Base-by-base conservation (phyloP, 2,888 invertebrate species). In the Aproaerema taeniolella region DNA sequence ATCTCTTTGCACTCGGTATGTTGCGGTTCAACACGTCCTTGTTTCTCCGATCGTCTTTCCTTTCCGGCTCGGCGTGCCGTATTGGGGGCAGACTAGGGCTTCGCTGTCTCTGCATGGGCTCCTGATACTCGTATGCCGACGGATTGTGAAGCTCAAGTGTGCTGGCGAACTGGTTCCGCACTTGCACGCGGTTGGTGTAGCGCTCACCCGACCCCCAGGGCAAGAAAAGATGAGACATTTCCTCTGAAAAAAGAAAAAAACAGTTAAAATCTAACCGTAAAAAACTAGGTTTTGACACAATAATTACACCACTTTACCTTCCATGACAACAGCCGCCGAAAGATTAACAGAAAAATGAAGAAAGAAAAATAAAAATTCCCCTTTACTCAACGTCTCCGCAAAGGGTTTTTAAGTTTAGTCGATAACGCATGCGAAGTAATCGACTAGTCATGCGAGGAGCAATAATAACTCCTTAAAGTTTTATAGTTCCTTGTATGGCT, bases 191-290 rank as follows among this genome's bases (percentile, higher is more conserved):
- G 51, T 78, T 80, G 8, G 76, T 73, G 53, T 80, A 80, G 39
- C 82, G 67, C 49, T 83, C 81, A 26, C 83, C 89, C 34, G 90
- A 75, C 40, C 93, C 92, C 92, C 94, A 95, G 42, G 93, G 94
- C 61, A 92, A 89, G 60, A 91, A 91, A 59, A 94, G 88, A 51
- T 91, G 91, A 52, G 92, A 92, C 81, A 95, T 90, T 88, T 95
- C 95, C 83, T 94, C 95, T 95, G 83, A 35, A 88, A 89, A 52
- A 43, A 53, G 53, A 52, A 46, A 39, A 39, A 12, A 25, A 16
- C 13, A 13, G 17, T 7, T 24, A 14, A 24, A 24, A 13, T 14
- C 13, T n/a, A 12, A 1, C 2, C 11, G 12, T 10, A 16, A 35
- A 10, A 26, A 25, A 16, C 4, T 12, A 29, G 4, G 10, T 26